Conservation (phyloP, 2,888 invertebrate species). For the Pyrrhia umbra region DNA sequence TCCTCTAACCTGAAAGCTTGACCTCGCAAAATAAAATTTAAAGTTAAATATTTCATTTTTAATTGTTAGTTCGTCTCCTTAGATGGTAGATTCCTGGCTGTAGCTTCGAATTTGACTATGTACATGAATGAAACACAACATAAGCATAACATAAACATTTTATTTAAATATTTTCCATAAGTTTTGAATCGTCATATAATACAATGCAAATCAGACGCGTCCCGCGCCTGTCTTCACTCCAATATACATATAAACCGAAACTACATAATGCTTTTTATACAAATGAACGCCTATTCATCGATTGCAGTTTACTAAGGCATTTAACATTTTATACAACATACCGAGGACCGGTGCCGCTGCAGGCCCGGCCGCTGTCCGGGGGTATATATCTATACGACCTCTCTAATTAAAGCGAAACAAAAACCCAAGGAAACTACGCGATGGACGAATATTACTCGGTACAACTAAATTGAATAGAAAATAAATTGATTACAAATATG, state of each 20-base stretch:
- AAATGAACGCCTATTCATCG: slow-evolving; percentile 46
- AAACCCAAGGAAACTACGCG: background rate
- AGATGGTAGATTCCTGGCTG: too few species aligned
- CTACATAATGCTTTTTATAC: slow-evolving; percentile 66
- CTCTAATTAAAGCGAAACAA: slow-evolving; percentile 2
- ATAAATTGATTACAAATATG: slow-evolving; percentile 38
- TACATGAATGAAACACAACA: slow-evolving; percentile 53
- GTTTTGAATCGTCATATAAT: slow-evolving; percentile 81
- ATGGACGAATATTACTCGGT: slow-evolving; percentile 14
- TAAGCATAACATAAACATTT: slow-evolving; percentile 88
- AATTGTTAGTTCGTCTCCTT: background rate
- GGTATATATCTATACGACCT: background rate
- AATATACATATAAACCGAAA: slow-evolving; percentile 73
- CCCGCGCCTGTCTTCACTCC: slow-evolving; percentile 53
- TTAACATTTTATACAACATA: slow-evolving; percentile 73
- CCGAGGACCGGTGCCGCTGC: slow-evolving; percentile 1
- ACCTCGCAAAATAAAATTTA: slow-evolving; percentile 7
- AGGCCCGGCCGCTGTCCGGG: background rate
- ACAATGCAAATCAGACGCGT: slow-evolving; percentile 72
- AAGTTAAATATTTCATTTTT: background rate
- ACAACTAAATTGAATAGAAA: slow-evolving; percentile 41
- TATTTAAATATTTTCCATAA: slow-evolving; percentile 85
- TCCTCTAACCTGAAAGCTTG: background rate
- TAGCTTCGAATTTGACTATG: background rate
- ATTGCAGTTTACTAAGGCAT: slow-evolving; percentile 69